phyloP scores from a whole-genome alignment of 2,888 invertebrate species.

The Lepidocyrtoides sp. region DNA sequence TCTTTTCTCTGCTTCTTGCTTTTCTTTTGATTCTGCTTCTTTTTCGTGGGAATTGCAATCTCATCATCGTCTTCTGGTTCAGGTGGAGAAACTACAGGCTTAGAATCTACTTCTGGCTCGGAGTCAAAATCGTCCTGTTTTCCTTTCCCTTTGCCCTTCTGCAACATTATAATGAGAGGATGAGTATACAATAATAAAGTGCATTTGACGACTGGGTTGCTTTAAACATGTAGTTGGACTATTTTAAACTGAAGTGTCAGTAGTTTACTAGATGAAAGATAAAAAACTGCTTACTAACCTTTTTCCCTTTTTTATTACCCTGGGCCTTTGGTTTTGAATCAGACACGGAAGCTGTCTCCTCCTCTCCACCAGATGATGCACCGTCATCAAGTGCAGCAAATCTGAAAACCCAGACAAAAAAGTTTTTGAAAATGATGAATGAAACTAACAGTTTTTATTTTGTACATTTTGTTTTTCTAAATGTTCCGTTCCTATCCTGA shows the following conservation, averaged over 20 bases:
- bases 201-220: too few relatives aligned
- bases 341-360: slow-evolving; percentile 9
- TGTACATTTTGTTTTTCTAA: too few relatives aligned
- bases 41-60: slow-evolving; percentile 17
- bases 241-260: too few relatives aligned
- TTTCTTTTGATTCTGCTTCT: slow-evolving; percentile 61
- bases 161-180: too few relatives aligned
- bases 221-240: too few relatives aligned
- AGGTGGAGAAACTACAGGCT: slow-evolving; percentile 27
- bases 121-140: slow-evolving; percentile 83
- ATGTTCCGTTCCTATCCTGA: slow-evolving; percentile 59
- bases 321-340: slow-evolving; percentile 43
- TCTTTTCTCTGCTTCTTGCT: slow-evolving; percentile 65
- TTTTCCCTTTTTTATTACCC: slow-evolving; percentile 72
- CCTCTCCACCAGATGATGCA: slow-evolving; percentile 58
- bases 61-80: slow-evolving; percentile 69
- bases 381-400: slow-evolving; percentile 55
- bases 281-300: neutral
- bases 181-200: too few relatives aligned
- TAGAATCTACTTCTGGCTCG: slow-evolving; percentile 63
- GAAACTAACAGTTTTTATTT: too few relatives aligned
- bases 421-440: slow-evolving; percentile 2
- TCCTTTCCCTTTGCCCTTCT: slow-evolving; percentile 34
- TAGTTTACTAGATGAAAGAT: neutral
- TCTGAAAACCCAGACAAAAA: too few relatives aligned